Base-by-base conservation (phyloP, 1,140 invertebrate species). In the Drosophila burlai region DNA sequence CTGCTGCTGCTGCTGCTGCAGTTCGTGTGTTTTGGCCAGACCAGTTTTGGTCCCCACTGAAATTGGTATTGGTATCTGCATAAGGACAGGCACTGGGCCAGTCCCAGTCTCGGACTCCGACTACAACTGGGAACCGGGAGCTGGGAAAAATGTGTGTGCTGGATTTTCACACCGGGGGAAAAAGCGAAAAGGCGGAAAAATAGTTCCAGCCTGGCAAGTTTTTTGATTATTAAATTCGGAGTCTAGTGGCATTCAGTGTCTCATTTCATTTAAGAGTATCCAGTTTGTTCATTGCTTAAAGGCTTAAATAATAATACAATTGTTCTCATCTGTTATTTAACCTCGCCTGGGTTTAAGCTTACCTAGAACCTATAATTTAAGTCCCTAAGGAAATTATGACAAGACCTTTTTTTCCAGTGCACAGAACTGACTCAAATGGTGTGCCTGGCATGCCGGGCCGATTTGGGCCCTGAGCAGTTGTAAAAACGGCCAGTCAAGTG, bases 401-500 rank as follows among this genome's bases (percentile, higher is more conserved):
- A 38, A 38, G 11, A 36, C 11, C 11, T 3, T 31, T 52, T 52
- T 71, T 71, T 4, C 21, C 49, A 24, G 67, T 71, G 67, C 40
- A 55, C 9, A 45, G 36, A 57, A 65, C 64, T 72, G 57, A 85
- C 81, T 73, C 78, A 76, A 89, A 89, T 81, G 63, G 64, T 75
- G 52, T 65, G 59, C 61, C 74, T 77, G 59, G 58, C 46, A 60
- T 72, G 66, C 47, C 38, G 16, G 64, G 47, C 16, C 55, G 57
- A 29, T 45, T 55, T 40, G 47, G 38, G 52, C 75, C 45, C 24
- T 47, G 43, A 75, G 60, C 52, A 59, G 68, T 69, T 72, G 67
- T 69, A 87, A 74, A 87, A 87, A 71, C 54, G 68, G 58, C 85
- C 87, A 89, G 85, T 89, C 85, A 89, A 89, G 81, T 89, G 85